phyloP scores from a whole-genome alignment of 2,797 vertebrate species.

The Carcharodon carcharias region DNA sequence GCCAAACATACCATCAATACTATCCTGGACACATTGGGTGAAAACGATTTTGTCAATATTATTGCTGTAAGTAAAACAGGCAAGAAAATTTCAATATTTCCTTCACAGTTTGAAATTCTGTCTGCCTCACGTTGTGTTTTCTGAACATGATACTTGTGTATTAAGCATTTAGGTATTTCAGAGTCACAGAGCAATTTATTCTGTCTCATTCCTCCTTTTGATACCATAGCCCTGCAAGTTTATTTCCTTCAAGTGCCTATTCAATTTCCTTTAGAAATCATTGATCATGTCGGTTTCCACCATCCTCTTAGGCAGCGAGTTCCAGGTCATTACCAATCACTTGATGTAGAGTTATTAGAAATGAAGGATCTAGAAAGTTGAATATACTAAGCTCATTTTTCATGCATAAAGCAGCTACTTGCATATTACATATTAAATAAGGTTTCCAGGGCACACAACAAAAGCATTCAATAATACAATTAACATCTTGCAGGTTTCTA shows the following conservation, averaged over 20 bases:
- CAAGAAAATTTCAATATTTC: background rate
- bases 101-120: background rate
- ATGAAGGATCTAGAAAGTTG: background rate
- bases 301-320: too few relatives aligned
- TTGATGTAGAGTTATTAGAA: background rate
- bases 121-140: background rate
- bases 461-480: background rate
- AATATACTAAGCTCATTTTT: background rate
- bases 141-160: background rate
- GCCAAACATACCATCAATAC: constrained; percentile 89
- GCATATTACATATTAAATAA: background rate
- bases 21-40: constrained; percentile 85
- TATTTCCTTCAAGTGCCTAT: too few relatives aligned
- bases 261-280: too few relatives aligned
- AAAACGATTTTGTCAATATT: constrained; percentile 93
- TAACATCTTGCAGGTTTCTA: background rate
- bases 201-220: too few relatives aligned
- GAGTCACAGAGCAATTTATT: too few relatives aligned
- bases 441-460: background rate
- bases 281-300: too few relatives aligned
- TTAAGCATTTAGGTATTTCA: too few relatives aligned
- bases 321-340: too few relatives aligned
- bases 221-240: too few relatives aligned
- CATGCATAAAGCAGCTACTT: background rate
- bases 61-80: constrained; percentile 67